These are phyloP conservation scores for Lepus timidus DNA, from an alignment of 2,113 vertebrate species.

Conservation along the genomic window DNA sequence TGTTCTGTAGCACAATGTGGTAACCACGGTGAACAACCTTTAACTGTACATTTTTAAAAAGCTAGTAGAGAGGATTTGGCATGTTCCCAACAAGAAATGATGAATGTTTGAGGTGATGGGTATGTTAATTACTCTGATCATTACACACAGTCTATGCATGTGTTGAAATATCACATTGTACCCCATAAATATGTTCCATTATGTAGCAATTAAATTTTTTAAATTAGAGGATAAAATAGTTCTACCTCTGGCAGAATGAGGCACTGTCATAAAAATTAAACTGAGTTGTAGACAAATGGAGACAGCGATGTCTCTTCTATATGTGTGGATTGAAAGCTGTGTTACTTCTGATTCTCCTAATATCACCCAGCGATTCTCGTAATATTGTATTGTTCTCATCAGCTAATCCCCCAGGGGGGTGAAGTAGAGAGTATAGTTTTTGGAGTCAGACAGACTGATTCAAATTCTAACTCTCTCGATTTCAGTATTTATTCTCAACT, in stretches of 20 bases:
- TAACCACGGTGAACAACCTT: no score
- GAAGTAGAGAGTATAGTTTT: not conserved
- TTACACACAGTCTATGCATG: no score
- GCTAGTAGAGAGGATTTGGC: no score
- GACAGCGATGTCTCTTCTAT: not conserved
- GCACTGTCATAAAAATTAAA: not conserved
- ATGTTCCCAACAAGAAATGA: no score
- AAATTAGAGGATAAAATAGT: not conserved
- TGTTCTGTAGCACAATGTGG: not conserved
- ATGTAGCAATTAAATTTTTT: no score
- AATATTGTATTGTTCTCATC: not conserved
- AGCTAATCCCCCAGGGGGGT: not conserved
- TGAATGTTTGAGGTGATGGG: no score
- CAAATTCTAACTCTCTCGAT: not conserved
- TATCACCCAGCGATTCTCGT: not conserved
- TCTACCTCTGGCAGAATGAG: not conserved
- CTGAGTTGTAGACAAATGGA: not conserved
- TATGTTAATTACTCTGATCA: no score
- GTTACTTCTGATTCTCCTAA: no score
- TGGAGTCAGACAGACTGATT: not conserved
- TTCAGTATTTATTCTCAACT: not conserved
- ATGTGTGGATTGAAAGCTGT: no score
- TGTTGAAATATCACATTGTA: no score
- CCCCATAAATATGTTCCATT: no score
- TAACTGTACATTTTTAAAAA: no score